Evolutionary conservation across 2,888 invertebrate species (phyloP).

Genomic region (Andrena bucephala): DNA sequence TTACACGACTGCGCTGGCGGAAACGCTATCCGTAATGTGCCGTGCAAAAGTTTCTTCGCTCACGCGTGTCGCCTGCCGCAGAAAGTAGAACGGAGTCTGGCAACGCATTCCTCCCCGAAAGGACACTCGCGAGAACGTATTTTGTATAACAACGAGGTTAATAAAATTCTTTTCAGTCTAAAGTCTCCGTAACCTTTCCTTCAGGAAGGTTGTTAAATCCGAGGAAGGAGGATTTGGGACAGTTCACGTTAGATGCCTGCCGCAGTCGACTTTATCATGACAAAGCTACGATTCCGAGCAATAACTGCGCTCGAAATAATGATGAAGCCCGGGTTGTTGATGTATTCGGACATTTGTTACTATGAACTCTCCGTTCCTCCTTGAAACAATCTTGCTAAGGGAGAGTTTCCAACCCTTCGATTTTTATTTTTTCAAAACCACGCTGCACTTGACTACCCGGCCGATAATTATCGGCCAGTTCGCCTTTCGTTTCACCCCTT

Average conservation of each 20-base stretch:
- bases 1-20: slow-evolving; percentile 10
- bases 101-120: no score
- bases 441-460: slow-evolving; percentile 34
- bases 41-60: neutral
- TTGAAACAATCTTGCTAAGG: neutral
- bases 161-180: no score
- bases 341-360: neutral
- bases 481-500: slow-evolving; percentile 62
- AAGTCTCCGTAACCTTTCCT: no score
- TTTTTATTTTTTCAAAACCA: slow-evolving; percentile 17
- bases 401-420: neutral
- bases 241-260: no score
- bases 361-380: neutral
- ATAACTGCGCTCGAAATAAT: neutral
- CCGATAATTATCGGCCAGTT: slow-evolving; percentile 67
- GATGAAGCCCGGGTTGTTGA: neutral
- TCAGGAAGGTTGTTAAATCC: no score
- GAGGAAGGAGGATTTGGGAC: no score
- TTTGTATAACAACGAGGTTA: no score
- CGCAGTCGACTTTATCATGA: no score
- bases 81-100: neutral
- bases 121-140: no score
- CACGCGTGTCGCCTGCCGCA: neutral
- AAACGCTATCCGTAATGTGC: slow-evolving; percentile 14
- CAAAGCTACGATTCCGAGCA: no score